Evolutionary conservation across 2,888 invertebrate genomes (phyloP).

Genomic region (Phortica magna): DNA sequence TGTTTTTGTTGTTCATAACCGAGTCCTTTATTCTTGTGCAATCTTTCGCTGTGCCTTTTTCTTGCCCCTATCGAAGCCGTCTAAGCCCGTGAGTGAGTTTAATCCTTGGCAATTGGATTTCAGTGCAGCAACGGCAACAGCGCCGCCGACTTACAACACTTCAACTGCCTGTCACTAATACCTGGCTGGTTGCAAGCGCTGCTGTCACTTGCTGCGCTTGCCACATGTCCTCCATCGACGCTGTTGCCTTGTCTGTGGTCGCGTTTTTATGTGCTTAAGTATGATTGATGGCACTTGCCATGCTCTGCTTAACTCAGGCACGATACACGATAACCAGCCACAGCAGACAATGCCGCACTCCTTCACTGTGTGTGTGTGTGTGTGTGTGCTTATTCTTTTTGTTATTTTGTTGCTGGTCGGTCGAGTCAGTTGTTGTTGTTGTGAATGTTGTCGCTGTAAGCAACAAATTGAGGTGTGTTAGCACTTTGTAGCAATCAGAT

Average conservation of each 20-base stretch:
- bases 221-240: slow-evolving; percentile 14
- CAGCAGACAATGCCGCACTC: background rate
- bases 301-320: background rate
- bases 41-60: background rate
- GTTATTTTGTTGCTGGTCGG: background rate
- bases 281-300: slow-evolving; percentile 66
- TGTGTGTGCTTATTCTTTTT: background rate
- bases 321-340: slow-evolving; percentile 12
- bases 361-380: background rate
- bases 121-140: slow-evolving; percentile 3
- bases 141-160: slow-evolving; percentile 11
- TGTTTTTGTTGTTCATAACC: too few species aligned
- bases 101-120: slow-evolving; percentile 21
- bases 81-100: background rate
- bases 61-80: background rate
- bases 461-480: slow-evolving; percentile 49
- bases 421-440: background rate
- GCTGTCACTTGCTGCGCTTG: slow-evolving; percentile 19
- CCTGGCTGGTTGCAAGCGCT: too few species aligned
- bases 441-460: slow-evolving; percentile 52
- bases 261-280: slow-evolving; percentile 52
- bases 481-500: slow-evolving; percentile 60
- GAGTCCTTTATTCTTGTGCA: background rate
- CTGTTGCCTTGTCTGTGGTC: slow-evolving; percentile 23
- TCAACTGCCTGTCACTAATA: background rate